Percentiles rank a stretch among this genome's conserved stretches.
Evolutionary conservation across 1,140 invertebrate species (phyloP).

Genomic region (Pachyrhynchus sulphureomaculatus): DNA sequence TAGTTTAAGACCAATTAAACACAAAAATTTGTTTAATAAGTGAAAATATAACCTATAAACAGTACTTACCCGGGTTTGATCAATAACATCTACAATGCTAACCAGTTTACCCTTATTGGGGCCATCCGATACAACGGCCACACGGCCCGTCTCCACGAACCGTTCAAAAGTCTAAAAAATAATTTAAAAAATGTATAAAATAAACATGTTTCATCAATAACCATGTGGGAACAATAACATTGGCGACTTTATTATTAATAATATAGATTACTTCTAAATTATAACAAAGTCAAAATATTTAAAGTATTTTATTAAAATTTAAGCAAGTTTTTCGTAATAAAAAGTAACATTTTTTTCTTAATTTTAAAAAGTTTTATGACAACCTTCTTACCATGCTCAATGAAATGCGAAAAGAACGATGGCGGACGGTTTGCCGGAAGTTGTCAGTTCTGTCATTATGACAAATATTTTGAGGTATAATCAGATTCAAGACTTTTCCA

Average conservation of each 20-base stretch:
- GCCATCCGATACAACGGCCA: conserved; percentile 91
- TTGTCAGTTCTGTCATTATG: neutral
- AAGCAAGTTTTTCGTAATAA: conserved; percentile 1
- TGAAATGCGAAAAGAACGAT: conserved; percentile 9
- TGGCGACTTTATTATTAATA: neutral
- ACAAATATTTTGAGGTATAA: too few relatives aligned
- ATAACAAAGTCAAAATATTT: neutral
- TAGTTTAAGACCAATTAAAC: too few relatives aligned
- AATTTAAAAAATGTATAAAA: conserved; percentile 5
- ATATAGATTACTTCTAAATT: neutral
- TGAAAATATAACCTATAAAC: conserved; percentile 26
- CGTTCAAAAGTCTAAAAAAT: conserved; percentile 80
- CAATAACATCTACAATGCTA: conserved; percentile 94
- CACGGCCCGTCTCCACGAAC: conserved; percentile 95
- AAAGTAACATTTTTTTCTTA: neutral
- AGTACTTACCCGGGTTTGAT: conserved; percentile 87
- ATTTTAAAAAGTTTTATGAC: neutral
- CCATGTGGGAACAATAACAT: neutral
- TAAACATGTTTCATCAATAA: neutral
- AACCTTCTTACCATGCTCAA: conserved; percentile 20
- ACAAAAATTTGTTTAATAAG: too few relatives aligned
- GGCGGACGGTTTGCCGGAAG: conserved; percentile 1
- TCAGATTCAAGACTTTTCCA: too few relatives aligned
- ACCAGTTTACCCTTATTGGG: conserved; percentile 87
- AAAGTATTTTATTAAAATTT: neutral